Conservation (phyloP, 2,797 vertebrate genomes). For the Novumbra hubbsi region DNA sequence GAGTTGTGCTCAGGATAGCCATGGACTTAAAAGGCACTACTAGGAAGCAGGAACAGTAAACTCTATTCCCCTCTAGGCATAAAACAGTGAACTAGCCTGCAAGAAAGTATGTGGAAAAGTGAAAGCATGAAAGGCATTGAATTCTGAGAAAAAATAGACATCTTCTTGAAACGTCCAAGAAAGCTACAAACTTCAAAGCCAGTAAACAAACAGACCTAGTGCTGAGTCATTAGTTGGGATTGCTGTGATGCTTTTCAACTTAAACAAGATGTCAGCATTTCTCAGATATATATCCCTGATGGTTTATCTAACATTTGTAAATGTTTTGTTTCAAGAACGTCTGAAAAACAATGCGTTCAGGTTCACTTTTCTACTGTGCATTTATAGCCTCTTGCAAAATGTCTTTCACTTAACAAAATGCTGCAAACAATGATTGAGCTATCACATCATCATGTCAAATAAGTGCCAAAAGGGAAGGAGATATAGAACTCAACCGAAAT, state of each 20-base stretch:
- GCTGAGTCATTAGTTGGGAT: not conserved
- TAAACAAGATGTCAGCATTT: not conserved
- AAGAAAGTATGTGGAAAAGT: constrained; percentile 23
- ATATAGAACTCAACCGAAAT: not conserved
- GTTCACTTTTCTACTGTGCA: not conserved
- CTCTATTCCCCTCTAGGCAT: constrained; percentile 35
- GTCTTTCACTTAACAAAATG: not conserved
- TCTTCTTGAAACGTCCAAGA: constrained; percentile 36
- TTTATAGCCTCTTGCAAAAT: not conserved
- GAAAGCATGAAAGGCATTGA: constrained; percentile 46
- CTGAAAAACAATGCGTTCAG: not conserved
- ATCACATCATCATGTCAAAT: not conserved
- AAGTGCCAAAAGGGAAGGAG: not conserved
- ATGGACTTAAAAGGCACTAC: not conserved
- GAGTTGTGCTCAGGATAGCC: not conserved
- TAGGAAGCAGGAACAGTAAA: constrained; percentile 17
- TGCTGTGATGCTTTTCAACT: not conserved
- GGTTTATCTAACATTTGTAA: constrained; percentile 7
- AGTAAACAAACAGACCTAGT: constrained; percentile 37
- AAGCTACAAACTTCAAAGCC: constrained; percentile 20
- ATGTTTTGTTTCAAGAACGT: constrained; percentile 10
- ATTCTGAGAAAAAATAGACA: constrained; percentile 28
- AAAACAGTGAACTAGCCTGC: constrained; percentile 30
- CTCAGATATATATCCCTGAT: not conserved
- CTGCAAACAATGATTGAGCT: not conserved